Base-by-base conservation (phyloP, 1,140 invertebrate species). In the Lordiphosa clarofinis region DNA sequence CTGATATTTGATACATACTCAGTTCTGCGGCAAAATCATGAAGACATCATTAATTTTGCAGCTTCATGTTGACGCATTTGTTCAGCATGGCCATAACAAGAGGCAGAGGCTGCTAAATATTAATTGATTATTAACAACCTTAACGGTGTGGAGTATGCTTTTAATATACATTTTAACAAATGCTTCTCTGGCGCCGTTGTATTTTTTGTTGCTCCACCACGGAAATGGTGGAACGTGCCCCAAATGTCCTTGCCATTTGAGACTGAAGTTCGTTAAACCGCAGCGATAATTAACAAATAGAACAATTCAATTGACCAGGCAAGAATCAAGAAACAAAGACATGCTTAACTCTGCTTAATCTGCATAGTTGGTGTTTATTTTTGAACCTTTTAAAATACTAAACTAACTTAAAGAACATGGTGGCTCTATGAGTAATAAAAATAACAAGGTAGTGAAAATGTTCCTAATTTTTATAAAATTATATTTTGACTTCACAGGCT, bases 71-170 rank as follows among this genome's bases (percentile, higher is more conserved):
- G 15, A 61, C 42, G 62, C 44, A 56, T 66, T 67, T 57, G 53
- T 53, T 70, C 56, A 62, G 56, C 48, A 46, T 70, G 67, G 62
- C 56, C 37, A 56, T 40, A 61, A 61, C 52, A 52, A 47, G 43
- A 24, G 44, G 38, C 37, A 19, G 47, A 19, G 24, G 47, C 48
- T 50, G 54, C 36, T 42, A 48, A 52, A 37, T 57, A 63, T 67
- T 57, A 71, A 71, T 67, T 71, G 53, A 57, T 67, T 71, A 63
- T 66, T 71, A 59, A 71, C 64, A 67, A 68, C 37, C 64, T 53
- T 55, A 67, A 57, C 63, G 43, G 53, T 66, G 19, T 21, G 36
- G 15, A 50, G n/a, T 38, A 19, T 37, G 46, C 10, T 15, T 48
- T 36, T 10, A 48, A 50, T 38, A 38, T 50, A 33, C 38, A 56